phyloP scores from a whole-genome alignment of 2,797 vertebrate genomes.

The Sternarchorhynchus goeldii region DNA sequence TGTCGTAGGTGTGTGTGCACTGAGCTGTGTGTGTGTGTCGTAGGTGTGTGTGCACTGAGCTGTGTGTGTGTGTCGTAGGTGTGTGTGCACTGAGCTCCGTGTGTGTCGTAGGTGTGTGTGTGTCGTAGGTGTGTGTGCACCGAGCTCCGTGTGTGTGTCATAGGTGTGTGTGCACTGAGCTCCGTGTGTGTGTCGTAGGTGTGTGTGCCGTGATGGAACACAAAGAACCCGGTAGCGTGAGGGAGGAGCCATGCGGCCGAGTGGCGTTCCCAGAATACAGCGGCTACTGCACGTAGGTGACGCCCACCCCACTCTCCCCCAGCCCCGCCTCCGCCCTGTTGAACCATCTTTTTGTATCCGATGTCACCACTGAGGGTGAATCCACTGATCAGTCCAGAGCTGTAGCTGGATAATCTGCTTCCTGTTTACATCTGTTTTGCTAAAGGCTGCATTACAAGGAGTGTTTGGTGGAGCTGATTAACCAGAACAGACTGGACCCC shows the following conservation, averaged over 20 bases:
- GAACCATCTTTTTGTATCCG: slow-evolving; percentile 25
- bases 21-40: not conserved
- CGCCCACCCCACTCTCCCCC: no score
- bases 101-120: no score
- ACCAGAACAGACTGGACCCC: slow-evolving; percentile 68
- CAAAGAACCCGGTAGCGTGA: slow-evolving; percentile 55
- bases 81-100: slow-evolving; percentile 36
- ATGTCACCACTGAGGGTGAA: not conserved
- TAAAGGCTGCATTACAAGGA: slow-evolving; percentile 74
- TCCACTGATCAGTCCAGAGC: not conserved
- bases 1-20: slow-evolving; percentile 54
- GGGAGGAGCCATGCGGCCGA: slow-evolving; percentile 70
- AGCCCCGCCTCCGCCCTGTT: no score
- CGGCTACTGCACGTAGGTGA: slow-evolving; percentile 71
- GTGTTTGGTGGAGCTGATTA: slow-evolving; percentile 72
- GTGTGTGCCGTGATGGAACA: slow-evolving; percentile 71
- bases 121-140: slow-evolving; percentile 64
- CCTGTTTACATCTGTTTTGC: slow-evolving; percentile 14
- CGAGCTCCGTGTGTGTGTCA: not conserved
- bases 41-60: slow-evolving; percentile 51
- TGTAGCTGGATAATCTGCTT: not conserved
- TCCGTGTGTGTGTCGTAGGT: slow-evolving; percentile 47
- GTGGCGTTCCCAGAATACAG: slow-evolving; percentile 49
- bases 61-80: slow-evolving; percentile 39
- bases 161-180: slow-evolving; percentile 63